Percentiles rank a stretch among this genome's conserved stretches.
Evolutionary conservation across 2,888 invertebrate species (phyloP).

Genomic region (Synanthedon myopaeformis): DNA sequence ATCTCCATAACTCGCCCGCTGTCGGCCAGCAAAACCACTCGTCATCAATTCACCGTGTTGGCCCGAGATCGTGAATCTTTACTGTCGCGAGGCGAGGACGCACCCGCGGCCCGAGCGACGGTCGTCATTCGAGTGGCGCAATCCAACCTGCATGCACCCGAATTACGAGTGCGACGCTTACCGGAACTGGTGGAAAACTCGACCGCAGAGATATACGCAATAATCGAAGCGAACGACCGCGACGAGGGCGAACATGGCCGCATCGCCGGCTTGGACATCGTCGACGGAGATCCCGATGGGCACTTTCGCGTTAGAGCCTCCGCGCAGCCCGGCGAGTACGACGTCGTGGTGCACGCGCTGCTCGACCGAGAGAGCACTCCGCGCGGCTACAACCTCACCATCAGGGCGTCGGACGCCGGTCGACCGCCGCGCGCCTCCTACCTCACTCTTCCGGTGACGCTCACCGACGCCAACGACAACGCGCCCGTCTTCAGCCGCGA

Average conservation of each 20-base stretch:
- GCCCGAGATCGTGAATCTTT: conserved; percentile 87
- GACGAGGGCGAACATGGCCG: conserved; percentile 89
- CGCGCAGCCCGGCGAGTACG: conserved; percentile 77
- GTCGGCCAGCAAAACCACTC: conserved; percentile 75
- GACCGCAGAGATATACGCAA: conserved; percentile 88
- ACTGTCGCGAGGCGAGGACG: conserved; percentile 61
- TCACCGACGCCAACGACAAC: conserved; percentile 86
- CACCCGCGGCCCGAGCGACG: conserved; percentile 80
- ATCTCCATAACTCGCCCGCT: conserved; percentile 86
- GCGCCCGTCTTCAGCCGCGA: conserved; percentile 89
- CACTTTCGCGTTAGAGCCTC: conserved; percentile 82
- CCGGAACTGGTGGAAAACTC: conserved; percentile 86
- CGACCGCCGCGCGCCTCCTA: conserved; percentile 82
- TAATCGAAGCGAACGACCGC: conserved; percentile 84
- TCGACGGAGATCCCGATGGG: conserved; percentile 90
- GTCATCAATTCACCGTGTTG: conserved; percentile 81
- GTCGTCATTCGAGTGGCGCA: conserved; percentile 82
- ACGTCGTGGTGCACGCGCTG: conserved; percentile 81
- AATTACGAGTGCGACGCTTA: conserved; percentile 82
- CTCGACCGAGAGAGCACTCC: conserved; percentile 83
- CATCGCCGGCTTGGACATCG: conserved; percentile 84
- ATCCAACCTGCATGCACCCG: conserved; percentile 89
- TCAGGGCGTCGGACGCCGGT: conserved; percentile 88
- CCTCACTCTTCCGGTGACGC: conserved; percentile 83
- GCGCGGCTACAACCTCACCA: conserved; percentile 87